Evolutionary conservation across 1,140 invertebrate species (phyloP), one percentile per base, ranked within the genome.

Genomic region (Scaptomyza graminum): DNA sequence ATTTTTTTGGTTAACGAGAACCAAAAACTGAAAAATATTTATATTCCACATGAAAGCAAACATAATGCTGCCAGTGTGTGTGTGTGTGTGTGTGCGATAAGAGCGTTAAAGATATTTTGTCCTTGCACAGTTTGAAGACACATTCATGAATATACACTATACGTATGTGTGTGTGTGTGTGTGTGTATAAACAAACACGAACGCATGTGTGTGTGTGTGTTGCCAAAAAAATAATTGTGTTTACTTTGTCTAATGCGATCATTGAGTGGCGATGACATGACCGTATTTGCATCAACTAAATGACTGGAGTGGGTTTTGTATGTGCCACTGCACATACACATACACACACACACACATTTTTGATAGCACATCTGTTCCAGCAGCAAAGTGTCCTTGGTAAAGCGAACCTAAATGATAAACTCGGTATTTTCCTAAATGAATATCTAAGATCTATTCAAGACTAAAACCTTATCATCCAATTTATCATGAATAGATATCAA

Each of bases 241-340:
- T 85, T 85, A 88, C 83, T 82, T 68, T 72, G 78, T 70, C 72
- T 82, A 82, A 85, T 87, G 82, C 78, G 78, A 85, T 87, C 74
- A 78, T 77, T 85, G 31, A 9, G 81, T 15, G 12, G 18, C 46
- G 51, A 56, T 70, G 61, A 74, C 67, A 59, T 79, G 70, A 54
- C 31, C 61, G 74, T 64, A 63, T 57, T 62, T 59, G 64, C 28
- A 70, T 56, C 57, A 59, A 47, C 55, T 43, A 46, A 59, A 63
- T 63, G 70, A 63, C 49, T 7, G 18, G 41, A 57, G 43, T 67
- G 31, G 15, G 46, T 62, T 56, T 65, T 34, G 8, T 34, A 41
- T 34, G 50, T 39, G 7, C 28, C 12, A n/a, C n/a, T n/a, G n/a
- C 18, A 41, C 11, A 47, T 4, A 28, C 11, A 31, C n/a, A 34